Conservation (phyloP, 2,888 invertebrate species). For the Tribolium freemani region DNA sequence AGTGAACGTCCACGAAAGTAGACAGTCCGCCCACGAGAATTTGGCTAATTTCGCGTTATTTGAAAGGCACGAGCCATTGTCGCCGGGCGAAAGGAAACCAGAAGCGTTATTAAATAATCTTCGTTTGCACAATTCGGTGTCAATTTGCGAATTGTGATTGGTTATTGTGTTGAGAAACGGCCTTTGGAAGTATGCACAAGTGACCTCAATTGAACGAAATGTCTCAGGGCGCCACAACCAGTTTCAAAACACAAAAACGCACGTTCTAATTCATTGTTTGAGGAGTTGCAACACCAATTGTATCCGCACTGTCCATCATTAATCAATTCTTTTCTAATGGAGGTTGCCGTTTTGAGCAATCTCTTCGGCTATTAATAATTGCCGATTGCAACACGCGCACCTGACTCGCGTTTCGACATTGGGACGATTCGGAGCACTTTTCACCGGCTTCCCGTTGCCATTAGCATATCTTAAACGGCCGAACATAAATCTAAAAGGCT, state of each 20-base stretch:
- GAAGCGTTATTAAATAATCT: constrained; percentile 19
- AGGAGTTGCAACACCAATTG: constrained; percentile 34
- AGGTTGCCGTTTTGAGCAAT: constrained; percentile 42
- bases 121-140: constrained; percentile 20
- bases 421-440: constrained; percentile 31
- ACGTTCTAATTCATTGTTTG: constrained; percentile 41
- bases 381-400: constrained; percentile 39
- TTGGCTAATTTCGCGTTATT: not conserved
- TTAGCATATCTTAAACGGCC: constrained; percentile 39
- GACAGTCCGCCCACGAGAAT: not conserved
- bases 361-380: constrained; percentile 39
- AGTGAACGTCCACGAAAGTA: not conserved
- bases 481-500: constrained; percentile 40
- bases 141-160: not conserved
- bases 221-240: constrained; percentile 45
- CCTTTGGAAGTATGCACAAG: constrained; percentile 43
- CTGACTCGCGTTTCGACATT: constrained; percentile 27
- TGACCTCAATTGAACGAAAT: constrained; percentile 44
- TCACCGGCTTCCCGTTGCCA: constrained; percentile 29
- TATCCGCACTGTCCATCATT: constrained; percentile 38
- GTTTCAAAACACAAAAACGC: constrained; percentile 40
- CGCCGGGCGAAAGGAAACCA: constrained; percentile 27
- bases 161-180: constrained; percentile 27
- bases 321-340: constrained; percentile 38
- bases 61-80: constrained; percentile 33